phyloP scores from a whole-genome alignment of 2,888 invertebrate genomes.

The Xestobium rufovillosum region DNA sequence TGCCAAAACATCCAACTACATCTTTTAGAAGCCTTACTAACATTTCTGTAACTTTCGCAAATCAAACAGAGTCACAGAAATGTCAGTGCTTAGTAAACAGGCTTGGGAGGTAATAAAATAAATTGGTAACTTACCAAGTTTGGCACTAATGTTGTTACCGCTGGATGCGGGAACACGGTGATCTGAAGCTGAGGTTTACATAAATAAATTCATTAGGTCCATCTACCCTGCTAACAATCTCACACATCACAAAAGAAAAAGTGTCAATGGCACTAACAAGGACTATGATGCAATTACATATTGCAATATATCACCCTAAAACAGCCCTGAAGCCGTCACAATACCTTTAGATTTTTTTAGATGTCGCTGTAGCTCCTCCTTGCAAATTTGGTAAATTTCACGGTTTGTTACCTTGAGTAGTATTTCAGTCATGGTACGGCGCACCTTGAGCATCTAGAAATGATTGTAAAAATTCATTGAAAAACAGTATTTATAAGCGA shows the following conservation, averaged over 20 bases:
- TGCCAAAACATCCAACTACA: too few species aligned
- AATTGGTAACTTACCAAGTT: conserved; percentile 85
- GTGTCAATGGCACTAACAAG: not conserved
- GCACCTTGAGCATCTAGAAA: conserved; percentile 76
- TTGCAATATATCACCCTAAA: too few species aligned
- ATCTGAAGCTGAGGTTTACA: conserved; percentile 45
- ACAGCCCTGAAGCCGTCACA: conserved; percentile 26
- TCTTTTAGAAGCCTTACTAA: too few species aligned
- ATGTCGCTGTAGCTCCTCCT: conserved; percentile 76
- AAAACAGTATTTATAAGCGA: too few species aligned
- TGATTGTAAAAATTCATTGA: too few species aligned
- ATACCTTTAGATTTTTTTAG: conserved; percentile 68
- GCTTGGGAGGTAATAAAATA: too few species aligned
- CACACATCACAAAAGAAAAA: conserved; percentile 24
- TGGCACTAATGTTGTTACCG: conserved; percentile 76
- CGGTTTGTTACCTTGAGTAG: conserved; percentile 89
- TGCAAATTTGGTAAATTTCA: conserved; percentile 77
- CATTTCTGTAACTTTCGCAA: too few species aligned
- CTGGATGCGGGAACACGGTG: conserved; percentile 41
- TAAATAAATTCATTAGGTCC: conserved; percentile 39
- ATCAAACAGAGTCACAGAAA: too few species aligned
- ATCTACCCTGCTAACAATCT: conserved; percentile 39
- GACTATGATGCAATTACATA: too few species aligned
- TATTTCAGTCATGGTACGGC: conserved; percentile 85
- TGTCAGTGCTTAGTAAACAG: too few species aligned